Conservation (phyloP, 2,888 invertebrate species). For the Gisinianus flammeolus region DNA sequence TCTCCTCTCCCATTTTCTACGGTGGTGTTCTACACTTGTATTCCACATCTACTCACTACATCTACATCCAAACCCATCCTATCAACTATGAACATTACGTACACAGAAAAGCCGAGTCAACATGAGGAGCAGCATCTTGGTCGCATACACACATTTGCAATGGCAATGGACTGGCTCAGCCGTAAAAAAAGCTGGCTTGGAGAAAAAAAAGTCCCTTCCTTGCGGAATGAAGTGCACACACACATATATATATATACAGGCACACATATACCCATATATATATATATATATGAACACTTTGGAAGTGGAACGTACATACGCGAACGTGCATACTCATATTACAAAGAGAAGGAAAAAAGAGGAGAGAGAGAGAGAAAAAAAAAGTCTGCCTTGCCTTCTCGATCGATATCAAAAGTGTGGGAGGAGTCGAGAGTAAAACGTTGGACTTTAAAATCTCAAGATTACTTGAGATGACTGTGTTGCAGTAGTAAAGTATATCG, state of each 20-base stretch:
- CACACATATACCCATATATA: no score
- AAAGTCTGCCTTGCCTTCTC: constrained; percentile 6
- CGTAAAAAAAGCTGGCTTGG: constrained; percentile 31
- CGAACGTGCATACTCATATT: not conserved
- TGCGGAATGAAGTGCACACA: not conserved
- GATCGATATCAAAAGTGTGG: constrained; percentile 39
- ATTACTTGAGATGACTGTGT: constrained; percentile 30
- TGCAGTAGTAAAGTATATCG: constrained; percentile 21
- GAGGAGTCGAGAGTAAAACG: constrained; percentile 26
- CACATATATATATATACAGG: not conserved
- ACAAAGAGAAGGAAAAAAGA: constrained; percentile 3
- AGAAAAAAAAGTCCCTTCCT: constrained; percentile 1
- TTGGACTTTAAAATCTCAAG: constrained; percentile 35
- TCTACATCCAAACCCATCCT: not conserved
- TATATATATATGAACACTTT: no score
- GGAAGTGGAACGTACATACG: no score
- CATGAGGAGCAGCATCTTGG: constrained; percentile 22
- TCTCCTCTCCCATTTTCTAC: no score
- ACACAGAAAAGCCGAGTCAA: constrained; percentile 34
- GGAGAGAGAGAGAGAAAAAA: constrained; percentile 4
- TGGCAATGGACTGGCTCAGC: constrained; percentile 17
- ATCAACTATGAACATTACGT: not conserved
- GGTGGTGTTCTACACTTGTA: no score
- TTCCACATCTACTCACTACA: no score
- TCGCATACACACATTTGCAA: not conserved